phyloP scores from a whole-genome alignment of 1,140 invertebrate species.

The Solenopsis invicta region DNA sequence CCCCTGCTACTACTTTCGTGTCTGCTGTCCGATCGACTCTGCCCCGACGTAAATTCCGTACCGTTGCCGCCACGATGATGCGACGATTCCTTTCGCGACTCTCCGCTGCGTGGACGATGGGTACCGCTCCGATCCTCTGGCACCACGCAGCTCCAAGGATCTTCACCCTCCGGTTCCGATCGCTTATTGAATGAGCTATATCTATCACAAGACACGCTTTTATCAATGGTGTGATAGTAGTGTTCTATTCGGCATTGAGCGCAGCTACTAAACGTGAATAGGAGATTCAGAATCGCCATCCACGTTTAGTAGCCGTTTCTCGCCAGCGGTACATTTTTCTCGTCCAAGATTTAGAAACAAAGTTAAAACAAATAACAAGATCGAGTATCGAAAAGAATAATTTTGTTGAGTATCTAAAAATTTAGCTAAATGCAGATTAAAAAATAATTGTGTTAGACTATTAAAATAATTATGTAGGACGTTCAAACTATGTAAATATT shows the following conservation, averaged over 20 bases:
- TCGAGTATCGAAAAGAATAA: background rate
- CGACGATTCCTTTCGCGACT: constrained; percentile 78
- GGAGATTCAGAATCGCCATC: background rate
- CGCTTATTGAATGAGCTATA: constrained; percentile 86
- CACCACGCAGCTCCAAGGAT: constrained; percentile 83
- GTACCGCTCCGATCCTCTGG: constrained; percentile 68
- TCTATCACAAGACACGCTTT: constrained; percentile 71
- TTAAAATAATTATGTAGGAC: too few relatives aligned
- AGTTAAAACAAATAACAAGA: background rate
- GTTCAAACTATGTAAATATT: too few relatives aligned
- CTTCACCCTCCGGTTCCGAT: constrained; percentile 82
- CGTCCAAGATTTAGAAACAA: background rate
- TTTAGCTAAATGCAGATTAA: too few relatives aligned
- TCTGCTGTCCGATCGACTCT: constrained; percentile 63
- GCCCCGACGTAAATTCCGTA: constrained; percentile 44
- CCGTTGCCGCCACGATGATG: constrained; percentile 72
- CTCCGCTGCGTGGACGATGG: constrained; percentile 82
- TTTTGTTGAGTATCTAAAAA: background rate
- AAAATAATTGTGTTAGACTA: too few relatives aligned
- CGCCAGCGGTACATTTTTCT: background rate
- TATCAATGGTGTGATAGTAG: constrained; percentile 12
- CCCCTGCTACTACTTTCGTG: constrained; percentile 52
- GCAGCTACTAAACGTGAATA: constrained; percentile 25
- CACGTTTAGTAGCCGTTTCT: constrained; percentile 29
- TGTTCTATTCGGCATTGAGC: background rate